These are phyloP conservation scores for Spicauda simplicius DNA, from an alignment of 2,888 invertebrate species.

Conservation along the genomic window DNA sequence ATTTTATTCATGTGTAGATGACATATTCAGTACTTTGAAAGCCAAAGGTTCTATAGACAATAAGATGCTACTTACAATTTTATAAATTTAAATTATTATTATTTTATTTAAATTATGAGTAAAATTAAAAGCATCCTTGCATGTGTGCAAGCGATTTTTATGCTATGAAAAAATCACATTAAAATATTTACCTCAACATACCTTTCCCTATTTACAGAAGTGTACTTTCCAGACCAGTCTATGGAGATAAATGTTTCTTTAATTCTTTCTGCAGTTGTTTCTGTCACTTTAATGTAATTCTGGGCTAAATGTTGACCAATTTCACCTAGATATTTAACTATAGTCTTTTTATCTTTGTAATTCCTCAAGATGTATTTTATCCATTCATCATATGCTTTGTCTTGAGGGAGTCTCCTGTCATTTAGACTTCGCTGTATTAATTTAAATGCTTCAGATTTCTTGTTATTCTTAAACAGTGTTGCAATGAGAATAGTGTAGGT, in stretches of 20 bases:
- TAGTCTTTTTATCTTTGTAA: constrained; percentile 61
- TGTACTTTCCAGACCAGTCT: constrained; percentile 62
- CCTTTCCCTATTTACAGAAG: constrained; percentile 62
- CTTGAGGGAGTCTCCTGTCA: constrained; percentile 67
- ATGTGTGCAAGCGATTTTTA: too few species aligned
- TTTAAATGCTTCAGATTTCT: constrained; percentile 85
- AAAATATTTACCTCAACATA: constrained; percentile 47
- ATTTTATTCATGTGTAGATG: too few species aligned
- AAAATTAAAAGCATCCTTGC: too few species aligned
- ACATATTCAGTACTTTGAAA: too few species aligned
- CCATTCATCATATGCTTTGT: constrained; percentile 81
- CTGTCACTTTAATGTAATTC: constrained; percentile 65
- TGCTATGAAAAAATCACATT: too few species aligned
- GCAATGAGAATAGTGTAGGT: constrained; percentile 82
- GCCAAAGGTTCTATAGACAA: too few species aligned
- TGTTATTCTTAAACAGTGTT: constrained; percentile 85
- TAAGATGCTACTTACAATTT: too few species aligned
- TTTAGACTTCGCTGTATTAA: constrained; percentile 84
- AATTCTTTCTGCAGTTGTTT: constrained; percentile 57
- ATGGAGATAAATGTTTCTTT: constrained; percentile 57
- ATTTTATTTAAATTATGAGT: too few species aligned
- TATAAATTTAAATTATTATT: too few species aligned
- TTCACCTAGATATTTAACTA: constrained; percentile 77
- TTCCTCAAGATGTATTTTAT: constrained; percentile 74
- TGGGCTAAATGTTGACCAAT: constrained; percentile 84